phyloP scores from a whole-genome alignment of 2,797 vertebrate genomes.

The Acomys russatus region DNA sequence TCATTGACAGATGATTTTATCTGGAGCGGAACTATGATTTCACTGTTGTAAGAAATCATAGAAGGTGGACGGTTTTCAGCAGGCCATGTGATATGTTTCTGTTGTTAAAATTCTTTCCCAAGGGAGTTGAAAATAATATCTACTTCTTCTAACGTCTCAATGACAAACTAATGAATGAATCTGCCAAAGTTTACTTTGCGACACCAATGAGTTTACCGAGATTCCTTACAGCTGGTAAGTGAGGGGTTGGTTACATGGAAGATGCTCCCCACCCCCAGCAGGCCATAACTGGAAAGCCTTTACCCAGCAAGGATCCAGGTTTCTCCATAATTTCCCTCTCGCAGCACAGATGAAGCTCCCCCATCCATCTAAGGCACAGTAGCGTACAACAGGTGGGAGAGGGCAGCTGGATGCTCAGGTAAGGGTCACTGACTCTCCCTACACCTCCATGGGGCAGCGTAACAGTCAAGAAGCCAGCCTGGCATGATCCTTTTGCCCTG shows the following conservation, averaged over 20 bases:
- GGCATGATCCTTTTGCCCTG: neutral
- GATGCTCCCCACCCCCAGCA: neutral
- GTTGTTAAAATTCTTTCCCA: neutral
- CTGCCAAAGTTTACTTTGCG: neutral
- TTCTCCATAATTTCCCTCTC: neutral
- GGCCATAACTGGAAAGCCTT: neutral
- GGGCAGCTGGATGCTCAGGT: neutral
- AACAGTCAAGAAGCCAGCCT: neutral
- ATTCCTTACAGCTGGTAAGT: neutral
- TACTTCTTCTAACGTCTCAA: neutral
- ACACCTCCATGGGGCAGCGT: neutral
- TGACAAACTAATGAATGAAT: too few relatives aligned
- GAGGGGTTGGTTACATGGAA: too few relatives aligned
- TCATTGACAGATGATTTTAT: neutral
- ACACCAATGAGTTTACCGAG: neutral
- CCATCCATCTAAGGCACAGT: neutral
- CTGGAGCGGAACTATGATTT: neutral
- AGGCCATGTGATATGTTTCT: neutral
- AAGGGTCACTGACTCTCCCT: neutral
- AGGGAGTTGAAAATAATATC: neutral
- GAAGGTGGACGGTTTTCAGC: neutral
- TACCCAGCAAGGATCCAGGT: neutral
- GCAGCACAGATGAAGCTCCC: neutral
- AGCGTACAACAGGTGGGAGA: neutral
- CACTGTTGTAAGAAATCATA: neutral